Base-by-base conservation (phyloP, 2,797 vertebrate genomes). In the Siniperca undulata region DNA sequence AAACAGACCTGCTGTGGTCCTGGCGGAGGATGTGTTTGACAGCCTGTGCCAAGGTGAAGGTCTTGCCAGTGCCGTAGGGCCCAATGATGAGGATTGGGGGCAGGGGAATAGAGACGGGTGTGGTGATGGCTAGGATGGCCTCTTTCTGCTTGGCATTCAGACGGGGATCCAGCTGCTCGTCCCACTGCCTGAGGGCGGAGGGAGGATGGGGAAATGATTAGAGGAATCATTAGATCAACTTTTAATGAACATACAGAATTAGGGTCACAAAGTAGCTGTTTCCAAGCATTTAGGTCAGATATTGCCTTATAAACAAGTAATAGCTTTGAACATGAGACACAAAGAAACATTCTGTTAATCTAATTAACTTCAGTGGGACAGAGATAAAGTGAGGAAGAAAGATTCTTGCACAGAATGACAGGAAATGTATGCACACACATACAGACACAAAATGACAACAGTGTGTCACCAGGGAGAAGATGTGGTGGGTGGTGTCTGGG, bases 81-180 rank as follows among this genome's bases (percentile, higher is more conserved):
- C 99, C 99, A 34, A 99, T 99, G 95, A 99, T 97, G 82, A 99
- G 98, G 86, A 99, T 97, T 42, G 99, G 99, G 46, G 99, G 99
- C 94, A 99, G 95, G 56, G 96, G 94, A 84, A 98, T 95, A 36
- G 97, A 93, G 50, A 99, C 92, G 0, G 99, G 98, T 64, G 99
- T 99, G 88, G 98, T 99, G 93, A 99, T 99, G 55, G 99, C 99
- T 93, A 99, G 94, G 88, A 99, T 97, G 90, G 99, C 99, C 93
- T 99, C 99, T 80, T 99, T 99, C 95, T 99, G 99, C 94, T 99
- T 99, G 67, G 98, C 97, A 85, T 99, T 99, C 65, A 99, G 96
- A 72, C 99, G 97, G 65, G 99, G 99, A 94, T 99, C 99, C 96
- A 99, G 96, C 94, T 99, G 97, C 89, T 99, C 99, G 65, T 99